Evolutionary conservation across 2,113 vertebrate species (phyloP).

Genomic region (Rhombomys opimus): DNA sequence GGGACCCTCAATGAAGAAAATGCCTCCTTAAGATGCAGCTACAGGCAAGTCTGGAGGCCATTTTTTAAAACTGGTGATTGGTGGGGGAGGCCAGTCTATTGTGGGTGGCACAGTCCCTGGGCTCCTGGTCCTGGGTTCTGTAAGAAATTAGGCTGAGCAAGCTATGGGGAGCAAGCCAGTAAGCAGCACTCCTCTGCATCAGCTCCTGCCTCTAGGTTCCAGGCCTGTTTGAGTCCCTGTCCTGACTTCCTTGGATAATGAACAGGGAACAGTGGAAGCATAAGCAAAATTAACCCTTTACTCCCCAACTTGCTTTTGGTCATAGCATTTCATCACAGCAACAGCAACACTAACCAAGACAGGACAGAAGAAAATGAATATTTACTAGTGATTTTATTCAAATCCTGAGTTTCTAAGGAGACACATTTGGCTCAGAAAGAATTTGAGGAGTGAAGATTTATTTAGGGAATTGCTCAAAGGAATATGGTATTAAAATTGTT

Average conservation of each 20-base stretch:
- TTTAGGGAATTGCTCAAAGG: neutral
- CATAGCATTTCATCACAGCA: neutral
- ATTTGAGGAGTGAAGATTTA: neutral
- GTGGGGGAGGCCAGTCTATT: neutral
- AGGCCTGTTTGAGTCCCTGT: neutral
- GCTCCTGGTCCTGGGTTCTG: neutral
- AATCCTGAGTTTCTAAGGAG: neutral
- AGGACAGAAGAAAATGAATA: constrained; percentile 26
- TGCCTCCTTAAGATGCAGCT: neutral
- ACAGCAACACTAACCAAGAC: neutral
- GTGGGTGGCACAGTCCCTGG: neutral
- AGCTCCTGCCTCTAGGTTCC: neutral
- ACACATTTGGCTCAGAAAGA: constrained; percentile 28
- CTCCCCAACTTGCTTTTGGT: neutral
- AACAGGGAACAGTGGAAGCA: neutral
- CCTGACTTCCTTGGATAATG: neutral
- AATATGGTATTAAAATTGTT: constrained; percentile 18
- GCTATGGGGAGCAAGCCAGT: neutral
- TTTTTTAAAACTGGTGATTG: neutral
- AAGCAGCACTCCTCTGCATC: neutral
- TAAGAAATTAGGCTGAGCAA: neutral
- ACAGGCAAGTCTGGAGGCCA: neutral
- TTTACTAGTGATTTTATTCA: neutral
- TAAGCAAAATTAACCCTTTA: neutral
- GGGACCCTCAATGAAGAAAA: neutral